These are phyloP conservation scores for Thyatira batis DNA, from an alignment of 2,888 invertebrate species.

Conservation along the genomic window DNA sequence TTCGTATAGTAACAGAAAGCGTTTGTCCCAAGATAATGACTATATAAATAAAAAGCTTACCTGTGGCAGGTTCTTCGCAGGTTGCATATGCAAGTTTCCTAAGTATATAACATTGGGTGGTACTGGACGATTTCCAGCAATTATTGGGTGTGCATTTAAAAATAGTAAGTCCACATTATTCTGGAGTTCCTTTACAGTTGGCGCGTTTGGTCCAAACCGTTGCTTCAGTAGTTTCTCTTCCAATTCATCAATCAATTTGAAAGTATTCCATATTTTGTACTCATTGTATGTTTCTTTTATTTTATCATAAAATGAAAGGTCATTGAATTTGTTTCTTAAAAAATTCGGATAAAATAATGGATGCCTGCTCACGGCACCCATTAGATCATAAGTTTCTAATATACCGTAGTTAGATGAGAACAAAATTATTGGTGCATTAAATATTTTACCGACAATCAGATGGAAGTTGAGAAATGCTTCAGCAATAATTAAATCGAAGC, in stretches of 20 bases:
- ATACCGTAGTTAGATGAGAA: slow-evolving; percentile 33
- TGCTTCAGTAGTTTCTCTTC: slow-evolving; percentile 29
- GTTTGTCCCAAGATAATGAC: too few species aligned
- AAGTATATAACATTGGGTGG: slow-evolving; percentile 39
- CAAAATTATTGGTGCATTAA: slow-evolving; percentile 34
- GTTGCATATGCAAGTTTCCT: slow-evolving; percentile 37
- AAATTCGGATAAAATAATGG: slow-evolving; percentile 26
- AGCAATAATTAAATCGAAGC: slow-evolving; percentile 41
- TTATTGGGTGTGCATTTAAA: slow-evolving; percentile 34
- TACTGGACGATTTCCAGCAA: slow-evolving; percentile 40
- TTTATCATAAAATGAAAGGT: slow-evolving; percentile 24
- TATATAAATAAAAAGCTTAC: too few species aligned
- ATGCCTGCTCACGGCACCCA: slow-evolving; percentile 35
- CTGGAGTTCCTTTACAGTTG: slow-evolving; percentile 31
- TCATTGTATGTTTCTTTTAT: slow-evolving; percentile 25
- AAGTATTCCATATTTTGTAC: slow-evolving; percentile 16
- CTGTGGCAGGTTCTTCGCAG: slow-evolving; percentile 33
- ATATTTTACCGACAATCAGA: slow-evolving; percentile 33
- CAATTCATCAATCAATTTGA: slow-evolving; percentile 8
- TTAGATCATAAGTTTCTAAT: slow-evolving; percentile 20
- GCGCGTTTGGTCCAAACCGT: slow-evolving; percentile 31
- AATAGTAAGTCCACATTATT: slow-evolving; percentile 39
- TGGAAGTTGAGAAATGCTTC: slow-evolving; percentile 29
- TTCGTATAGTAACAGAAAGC: too few species aligned
- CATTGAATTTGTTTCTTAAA: slow-evolving; percentile 21